phyloP scores from a whole-genome alignment of 2,113 vertebrate genomes.

The Hemibagrus wyckioides region DNA sequence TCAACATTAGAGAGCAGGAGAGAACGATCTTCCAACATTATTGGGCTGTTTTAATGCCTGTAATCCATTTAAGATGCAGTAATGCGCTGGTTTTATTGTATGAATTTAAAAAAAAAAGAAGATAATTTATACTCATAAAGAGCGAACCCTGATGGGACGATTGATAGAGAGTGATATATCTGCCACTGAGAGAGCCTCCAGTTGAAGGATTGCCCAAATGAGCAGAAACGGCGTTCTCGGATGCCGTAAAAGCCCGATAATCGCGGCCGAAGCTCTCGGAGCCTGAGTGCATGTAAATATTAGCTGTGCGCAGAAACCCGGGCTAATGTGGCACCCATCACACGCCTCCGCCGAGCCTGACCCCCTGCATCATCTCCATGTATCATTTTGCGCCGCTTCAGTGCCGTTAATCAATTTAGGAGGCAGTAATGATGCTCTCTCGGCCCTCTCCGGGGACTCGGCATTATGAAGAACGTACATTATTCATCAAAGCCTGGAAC shows the following conservation, averaged over 20 bases:
- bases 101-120: background rate
- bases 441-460: slow-evolving; percentile 82
- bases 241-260: slow-evolving; percentile 47
- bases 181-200: background rate
- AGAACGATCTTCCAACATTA: background rate
- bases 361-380: slow-evolving; percentile 84
- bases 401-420: slow-evolving; percentile 99
- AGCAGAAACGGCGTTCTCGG: slow-evolving; percentile 31
- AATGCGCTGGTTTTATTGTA: background rate
- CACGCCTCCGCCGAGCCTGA: slow-evolving; percentile 80
- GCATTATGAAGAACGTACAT: slow-evolving; percentile 98
- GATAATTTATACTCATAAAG: background rate
- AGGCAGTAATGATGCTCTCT: slow-evolving; percentile 99
- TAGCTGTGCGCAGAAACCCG: slow-evolving; percentile 31
- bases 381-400: slow-evolving; percentile 97
- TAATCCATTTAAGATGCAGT: slow-evolving; percentile 1
- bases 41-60: background rate
- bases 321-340: slow-evolving; percentile 79
- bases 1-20: background rate
- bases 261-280: slow-evolving; percentile 16
- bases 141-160: background rate
- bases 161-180: slow-evolving; percentile 13
- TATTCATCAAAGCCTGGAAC: slow-evolving; percentile 97
- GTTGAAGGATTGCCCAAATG: slow-evolving; percentile 34
- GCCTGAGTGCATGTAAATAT: slow-evolving; percentile 57